Conservation (phyloP, 2,888 invertebrate species). For the Acleris sparsana region DNA sequence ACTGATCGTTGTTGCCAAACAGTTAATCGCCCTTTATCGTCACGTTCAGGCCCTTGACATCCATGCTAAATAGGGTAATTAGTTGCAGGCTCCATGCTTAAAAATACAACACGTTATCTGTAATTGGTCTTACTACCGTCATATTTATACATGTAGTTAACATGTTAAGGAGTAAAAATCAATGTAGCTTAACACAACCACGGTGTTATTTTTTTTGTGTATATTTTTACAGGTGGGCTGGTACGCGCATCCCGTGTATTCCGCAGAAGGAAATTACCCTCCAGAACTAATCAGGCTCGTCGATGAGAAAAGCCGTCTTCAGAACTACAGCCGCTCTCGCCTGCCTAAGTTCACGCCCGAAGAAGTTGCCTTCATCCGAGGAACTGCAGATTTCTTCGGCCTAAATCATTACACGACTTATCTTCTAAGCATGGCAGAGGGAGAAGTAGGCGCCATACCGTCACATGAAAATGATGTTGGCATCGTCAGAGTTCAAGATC, state of each 20-base stretch:
- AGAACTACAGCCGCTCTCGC: slow-evolving; percentile 82
- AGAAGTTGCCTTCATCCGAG: slow-evolving; percentile 73
- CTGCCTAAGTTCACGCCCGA: slow-evolving; percentile 81
- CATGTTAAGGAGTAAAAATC: too few relatives aligned
- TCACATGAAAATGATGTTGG: slow-evolving; percentile 86
- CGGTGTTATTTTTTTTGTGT: background rate
- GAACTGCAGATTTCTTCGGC: slow-evolving; percentile 79
- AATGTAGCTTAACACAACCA: background rate
- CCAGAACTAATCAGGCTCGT: slow-evolving; percentile 78
- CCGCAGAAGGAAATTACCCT: slow-evolving; percentile 83
- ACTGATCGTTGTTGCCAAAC: slow-evolving; percentile 8
- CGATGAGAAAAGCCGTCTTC: slow-evolving; percentile 77
- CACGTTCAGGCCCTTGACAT: slow-evolving; percentile 47
- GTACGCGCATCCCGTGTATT: slow-evolving; percentile 83
- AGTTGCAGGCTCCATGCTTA: background rate
- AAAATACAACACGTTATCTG: too few relatives aligned
- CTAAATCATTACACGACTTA: slow-evolving; percentile 80
- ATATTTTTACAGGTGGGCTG: slow-evolving; percentile 71
- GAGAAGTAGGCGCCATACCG: slow-evolving; percentile 74
- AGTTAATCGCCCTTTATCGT: slow-evolving; percentile 14
- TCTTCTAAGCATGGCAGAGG: slow-evolving; percentile 69
- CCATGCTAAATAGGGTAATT: slow-evolving; percentile 41
- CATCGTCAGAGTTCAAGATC: slow-evolving; percentile 80
- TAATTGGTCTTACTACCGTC: too few relatives aligned
- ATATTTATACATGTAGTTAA: too few relatives aligned